Base-by-base conservation (phyloP, 1,140 invertebrate genomes). In the Homalodisca vitripennis region DNA sequence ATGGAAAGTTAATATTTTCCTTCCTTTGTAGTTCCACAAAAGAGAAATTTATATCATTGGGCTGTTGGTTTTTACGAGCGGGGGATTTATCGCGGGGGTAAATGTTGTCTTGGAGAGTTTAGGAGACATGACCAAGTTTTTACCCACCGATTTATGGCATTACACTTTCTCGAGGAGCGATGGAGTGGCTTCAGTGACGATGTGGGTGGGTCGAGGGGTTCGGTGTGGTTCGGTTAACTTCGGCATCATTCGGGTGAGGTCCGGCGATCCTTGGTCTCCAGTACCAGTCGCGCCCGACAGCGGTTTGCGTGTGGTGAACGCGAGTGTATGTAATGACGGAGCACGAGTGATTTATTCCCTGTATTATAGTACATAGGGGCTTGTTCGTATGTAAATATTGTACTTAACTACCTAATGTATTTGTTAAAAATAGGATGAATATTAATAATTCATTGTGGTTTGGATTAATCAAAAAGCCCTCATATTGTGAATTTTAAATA, bases 121-220 rank as follows among this genome's bases (percentile, higher is more conserved):
- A 51, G 48, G 48, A 51, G 48, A 51, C 48, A 51, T 51, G 48
- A 51, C 48, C 48, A 51, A 51, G 48, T 51, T 51, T 51, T 51
- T 51, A 51, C 48, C 48, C 48, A 14, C 22, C 48, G 48, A 51
- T 51, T 51, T 51, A 51, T 51, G 22, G 48, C 48, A 22, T 51
- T 51, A 51, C 48, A 51, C 48, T 51, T 51, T 51, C 48, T 22
- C 48, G 48, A 51, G 14, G 14, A n/a, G n/a, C n/a, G n/a, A n/a
- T n/a, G n/a, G n/a, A n/a, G n/a, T n/a, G n/a, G n/a, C n/a, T n/a
- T n/a, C n/a, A n/a, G n/a, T n/a, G n/a, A n/a, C n/a, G n/a, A n/a
- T 51, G 48, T 3, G 17, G 3, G 48, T 6, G 17, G 48, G 48
- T 51, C 3, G 6, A 22, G 48, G 48, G 6, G 34, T 17, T 3